A percentile compares a stretch with the other conserved stretches of the same genome.
phyloP scores from a whole-genome alignment of 2,888 invertebrate genomes.

The Pandemis corylana region DNA sequence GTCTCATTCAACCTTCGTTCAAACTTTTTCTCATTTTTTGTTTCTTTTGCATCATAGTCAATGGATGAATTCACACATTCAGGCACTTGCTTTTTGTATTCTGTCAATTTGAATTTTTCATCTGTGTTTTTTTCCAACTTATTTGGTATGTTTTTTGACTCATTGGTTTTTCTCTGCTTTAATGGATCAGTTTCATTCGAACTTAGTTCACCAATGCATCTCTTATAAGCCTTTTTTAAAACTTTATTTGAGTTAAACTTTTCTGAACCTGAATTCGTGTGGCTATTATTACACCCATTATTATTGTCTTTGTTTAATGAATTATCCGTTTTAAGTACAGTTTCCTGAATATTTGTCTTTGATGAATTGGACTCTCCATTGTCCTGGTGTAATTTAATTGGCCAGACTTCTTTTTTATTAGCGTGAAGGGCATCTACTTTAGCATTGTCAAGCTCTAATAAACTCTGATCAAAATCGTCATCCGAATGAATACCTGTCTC shows the following conservation, averaged over 20 bases:
- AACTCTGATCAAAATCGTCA: constrained; percentile 89
- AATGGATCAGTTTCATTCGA: background rate
- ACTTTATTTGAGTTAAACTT: background rate
- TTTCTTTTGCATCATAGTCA: constrained; percentile 45
- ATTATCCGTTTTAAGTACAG: background rate
- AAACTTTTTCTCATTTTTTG: constrained; percentile 54
- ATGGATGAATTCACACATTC: constrained; percentile 52
- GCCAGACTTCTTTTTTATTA: constrained; percentile 33
- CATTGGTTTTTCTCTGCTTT: constrained; percentile 35
- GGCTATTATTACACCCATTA: background rate
- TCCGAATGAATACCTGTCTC: constrained; percentile 86
- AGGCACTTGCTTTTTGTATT: constrained; percentile 51
- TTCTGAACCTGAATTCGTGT: background rate
- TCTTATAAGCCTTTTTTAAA: constrained; percentile 13
- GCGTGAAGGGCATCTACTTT: constrained; percentile 52
- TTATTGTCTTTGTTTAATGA: background rate
- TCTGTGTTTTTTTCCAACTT: constrained; percentile 43
- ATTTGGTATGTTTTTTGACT: constrained; percentile 29
- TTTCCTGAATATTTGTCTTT: background rate
- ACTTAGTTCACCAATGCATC: background rate
- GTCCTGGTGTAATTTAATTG: constrained; percentile 19
- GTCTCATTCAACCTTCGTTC: constrained; percentile 73
- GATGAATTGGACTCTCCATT: background rate
- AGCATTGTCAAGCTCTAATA: constrained; percentile 87
- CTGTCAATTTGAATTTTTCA: constrained; percentile 14